Percentiles rank a stretch among this genome's conserved stretches.
These are phyloP conservation scores for Drosophila paramelanica DNA, from an alignment of 2,888 invertebrate genomes.

Conservation along the genomic window DNA sequence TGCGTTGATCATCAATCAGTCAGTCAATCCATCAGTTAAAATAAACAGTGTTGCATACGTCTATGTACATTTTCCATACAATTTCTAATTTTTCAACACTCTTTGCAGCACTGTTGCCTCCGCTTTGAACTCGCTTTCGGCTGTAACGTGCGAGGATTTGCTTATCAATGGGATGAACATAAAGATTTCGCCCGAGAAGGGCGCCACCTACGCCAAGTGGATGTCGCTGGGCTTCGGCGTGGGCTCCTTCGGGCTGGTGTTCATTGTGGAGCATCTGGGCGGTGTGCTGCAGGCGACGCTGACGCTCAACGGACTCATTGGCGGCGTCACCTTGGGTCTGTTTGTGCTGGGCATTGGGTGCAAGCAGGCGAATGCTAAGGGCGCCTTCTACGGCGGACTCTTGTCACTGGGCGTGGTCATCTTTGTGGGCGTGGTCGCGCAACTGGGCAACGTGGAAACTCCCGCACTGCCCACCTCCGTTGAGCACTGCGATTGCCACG, in stretches of 20 bases:
- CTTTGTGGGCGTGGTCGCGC: conserved; percentile 84
- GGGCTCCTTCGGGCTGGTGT: conserved; percentile 92
- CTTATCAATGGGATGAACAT: conserved; percentile 90
- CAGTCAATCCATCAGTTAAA: not conserved
- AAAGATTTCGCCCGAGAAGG: conserved; percentile 90
- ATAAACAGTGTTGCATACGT: no score
- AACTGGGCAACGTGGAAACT: conserved; percentile 76
- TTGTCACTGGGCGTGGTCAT: conserved; percentile 82
- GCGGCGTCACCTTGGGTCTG: conserved; percentile 94
- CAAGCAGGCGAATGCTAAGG: conserved; percentile 93
- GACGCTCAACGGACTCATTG: conserved; percentile 95
- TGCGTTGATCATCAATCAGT: not conserved
- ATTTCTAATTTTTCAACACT: not conserved
- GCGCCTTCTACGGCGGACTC: conserved; percentile 84
- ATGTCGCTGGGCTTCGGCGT: conserved; percentile 90
- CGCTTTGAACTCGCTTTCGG: conserved; percentile 96
- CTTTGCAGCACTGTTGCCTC: conserved; percentile 94
- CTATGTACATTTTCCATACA: not conserved
- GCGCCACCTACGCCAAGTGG: conserved; percentile 90
- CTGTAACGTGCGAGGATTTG: conserved; percentile 95
- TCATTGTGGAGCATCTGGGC: conserved; percentile 94
- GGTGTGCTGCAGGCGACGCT: conserved; percentile 95
- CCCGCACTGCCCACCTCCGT: conserved; percentile 74
- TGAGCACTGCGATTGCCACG: conserved; percentile 81
- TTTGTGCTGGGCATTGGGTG: conserved; percentile 95